Evolutionary conservation across 2,113 vertebrate species (phyloP), one percentile per base, ranked within the genome.

Genomic region (Crypturellus undulatus): DNA sequence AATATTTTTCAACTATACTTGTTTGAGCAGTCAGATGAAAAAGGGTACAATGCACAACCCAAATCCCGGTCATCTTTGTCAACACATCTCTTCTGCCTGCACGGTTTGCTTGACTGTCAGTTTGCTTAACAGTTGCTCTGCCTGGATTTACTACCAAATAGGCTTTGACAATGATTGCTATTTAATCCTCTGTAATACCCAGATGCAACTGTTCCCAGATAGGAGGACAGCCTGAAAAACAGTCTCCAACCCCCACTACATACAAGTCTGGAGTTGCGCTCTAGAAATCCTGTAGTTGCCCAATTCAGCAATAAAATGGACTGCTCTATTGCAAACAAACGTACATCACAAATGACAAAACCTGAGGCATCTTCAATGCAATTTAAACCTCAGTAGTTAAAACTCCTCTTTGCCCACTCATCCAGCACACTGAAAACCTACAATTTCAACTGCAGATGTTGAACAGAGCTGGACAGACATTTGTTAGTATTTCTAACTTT

Each of bases 151-250:
- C 77, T 95, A 96, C 93, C 94, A 98, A 98, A 98, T 97, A 98
- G 97, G 97, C 97, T 98, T 98, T 98, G 97, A 97, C 97, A 95
- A 96, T 97, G 95, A 98, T 97, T 98, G 97, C 94, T 98, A 7
- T 98, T 97, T 98, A 98, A 99, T 98, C 98, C 97, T 71, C 58
- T 94, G 96, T 97, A 98, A 98, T 96, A 86, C 97, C 90, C 87
- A 91, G 91, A 94, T 92, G 93, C 96, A 97, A 98, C 92, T 97
- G 97, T 96, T 95, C 95, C 89, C 87, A 70, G 80, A 79, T 72
- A 19, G 1, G 65, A 76, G 60, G 47, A 87, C 24, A 85, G 75
- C 81, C 89, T 77, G 67, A 91, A 38, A 94, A 96, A 69, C 51
- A 75, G 69, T 69, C 80, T 89, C 56, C 34, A 10, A 84, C 79